phyloP scores from a whole-genome alignment of 2,113 vertebrate genomes.

The Zosterops borbonicus region DNA sequence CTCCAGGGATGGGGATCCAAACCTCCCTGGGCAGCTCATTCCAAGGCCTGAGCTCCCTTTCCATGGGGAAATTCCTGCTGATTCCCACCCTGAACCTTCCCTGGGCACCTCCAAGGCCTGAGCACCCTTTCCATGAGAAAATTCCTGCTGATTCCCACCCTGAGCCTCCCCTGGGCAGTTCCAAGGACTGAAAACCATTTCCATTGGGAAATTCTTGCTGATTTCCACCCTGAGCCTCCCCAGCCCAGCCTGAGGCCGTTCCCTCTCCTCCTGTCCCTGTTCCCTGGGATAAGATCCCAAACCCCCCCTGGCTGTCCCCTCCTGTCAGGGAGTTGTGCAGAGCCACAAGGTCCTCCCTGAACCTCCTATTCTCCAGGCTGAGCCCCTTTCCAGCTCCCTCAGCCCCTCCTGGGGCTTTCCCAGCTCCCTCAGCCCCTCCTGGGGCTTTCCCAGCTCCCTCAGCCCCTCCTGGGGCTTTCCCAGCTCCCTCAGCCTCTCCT shows the following conservation, averaged over 20 bases:
- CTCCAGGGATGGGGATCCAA: background rate
- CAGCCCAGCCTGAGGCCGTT: background rate
- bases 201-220: background rate
- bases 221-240: background rate
- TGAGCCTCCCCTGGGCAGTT: background rate
- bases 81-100: background rate
- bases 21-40: background rate
- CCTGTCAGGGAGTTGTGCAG: background rate
- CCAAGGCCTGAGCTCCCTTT: rapidly evolving
- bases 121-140: rapidly evolving
- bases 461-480: too few relatives aligned
- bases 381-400: background rate
- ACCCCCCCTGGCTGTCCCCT: background rate
- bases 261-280: background rate
- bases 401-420: rapidly evolving
- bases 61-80: background rate
- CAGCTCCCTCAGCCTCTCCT: too few relatives aligned
- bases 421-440: too few relatives aligned
- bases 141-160: background rate
- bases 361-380: background rate
- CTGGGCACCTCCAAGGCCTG: background rate
- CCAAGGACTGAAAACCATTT: rapidly evolving
- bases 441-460: too few relatives aligned
- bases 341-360: background rate
- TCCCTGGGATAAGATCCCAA: background rate